Base-by-base conservation (phyloP, 2,888 invertebrate genomes). In the Xestia xanthographa region DNA sequence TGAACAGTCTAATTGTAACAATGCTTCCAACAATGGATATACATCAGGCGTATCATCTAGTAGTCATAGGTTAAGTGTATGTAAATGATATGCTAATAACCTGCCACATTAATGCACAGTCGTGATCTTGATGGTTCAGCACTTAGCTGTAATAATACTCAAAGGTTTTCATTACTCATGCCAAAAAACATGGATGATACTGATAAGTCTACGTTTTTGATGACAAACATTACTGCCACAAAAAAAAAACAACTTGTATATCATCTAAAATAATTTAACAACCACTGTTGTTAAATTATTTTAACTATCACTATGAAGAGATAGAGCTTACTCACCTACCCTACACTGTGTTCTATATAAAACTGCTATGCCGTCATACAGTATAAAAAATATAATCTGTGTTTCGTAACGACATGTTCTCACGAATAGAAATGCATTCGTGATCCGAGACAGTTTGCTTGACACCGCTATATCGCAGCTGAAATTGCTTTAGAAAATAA, bases 391-490 rank as follows among this genome's bases (percentile, higher is more conserved):
- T 66, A 66, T 74, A 74, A 85, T 77, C 62, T 66, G 65, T 66
- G 72, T 70, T 70, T 77, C 69, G 72, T 79, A 87, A 87, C 80
- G 80, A 73, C 77, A 75, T 67, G 60, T 82, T 78, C 68, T 83
- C 87, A 87, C 87, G 88, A 86, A 87, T 80, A 71, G 76, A 80
- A 73, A 79, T 82, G 67, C 75, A 80, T 85, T 87, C 87, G 88
- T 88, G 87, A 73, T 85, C 38, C 60, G 34, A 79, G 86, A 82
- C 86, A 86, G 86, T 88, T 82, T 76, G 76, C 80, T 82, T 77
- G 80, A 72, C 86, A 77, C 66, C 72, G 71, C 81, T 77, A 70
- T 83, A 78, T 71, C 72, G 79, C 72, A 75, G 67, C 66, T 84
- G 73, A 71, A 87, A 85, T 80, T 71, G 79, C 86, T 81, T 81